Evolutionary conservation across 1,140 invertebrate genomes (phyloP).

Genomic region (Polypedilum pembai): DNA sequence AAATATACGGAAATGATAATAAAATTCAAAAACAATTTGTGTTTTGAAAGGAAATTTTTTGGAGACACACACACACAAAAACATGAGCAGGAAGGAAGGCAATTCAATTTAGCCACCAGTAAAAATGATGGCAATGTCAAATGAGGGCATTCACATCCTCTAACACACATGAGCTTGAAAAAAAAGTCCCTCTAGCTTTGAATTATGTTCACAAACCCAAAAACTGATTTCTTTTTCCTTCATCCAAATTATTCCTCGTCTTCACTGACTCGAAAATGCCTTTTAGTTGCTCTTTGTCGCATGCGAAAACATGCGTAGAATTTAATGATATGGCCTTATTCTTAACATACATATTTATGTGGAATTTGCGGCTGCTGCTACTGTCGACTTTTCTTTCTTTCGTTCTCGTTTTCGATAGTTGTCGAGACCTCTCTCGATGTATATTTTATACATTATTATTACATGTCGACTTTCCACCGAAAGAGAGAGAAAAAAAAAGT

Average conservation of each 20-base stretch:
- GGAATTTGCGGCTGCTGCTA: not conserved
- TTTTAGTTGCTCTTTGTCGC: not conserved
- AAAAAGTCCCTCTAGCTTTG: not conserved
- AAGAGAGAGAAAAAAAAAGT: not conserved
- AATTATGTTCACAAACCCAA: constrained; percentile 1
- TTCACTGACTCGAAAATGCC: not conserved
- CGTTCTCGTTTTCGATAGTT: not conserved
- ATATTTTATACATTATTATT: no score
- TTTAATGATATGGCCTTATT: constrained; percentile 18
- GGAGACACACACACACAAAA: no score
- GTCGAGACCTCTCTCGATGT: no score
- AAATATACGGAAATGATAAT: no score
- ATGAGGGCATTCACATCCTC: no score
- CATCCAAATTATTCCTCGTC: not conserved
- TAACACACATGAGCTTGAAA: no score
- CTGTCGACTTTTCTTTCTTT: not conserved
- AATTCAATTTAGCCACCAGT: no score
- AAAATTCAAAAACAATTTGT: no score
- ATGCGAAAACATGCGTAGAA: constrained; percentile 16
- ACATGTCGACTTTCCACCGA: no score
- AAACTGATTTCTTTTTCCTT: constrained; percentile 2
- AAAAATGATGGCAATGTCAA: no score
- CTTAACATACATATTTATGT: not conserved
- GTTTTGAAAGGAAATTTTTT: no score
- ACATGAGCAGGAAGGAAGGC: no score